Evolutionary conservation across 2,113 vertebrate species (phyloP).

Genomic region (Neolamprologus longior): DNA sequence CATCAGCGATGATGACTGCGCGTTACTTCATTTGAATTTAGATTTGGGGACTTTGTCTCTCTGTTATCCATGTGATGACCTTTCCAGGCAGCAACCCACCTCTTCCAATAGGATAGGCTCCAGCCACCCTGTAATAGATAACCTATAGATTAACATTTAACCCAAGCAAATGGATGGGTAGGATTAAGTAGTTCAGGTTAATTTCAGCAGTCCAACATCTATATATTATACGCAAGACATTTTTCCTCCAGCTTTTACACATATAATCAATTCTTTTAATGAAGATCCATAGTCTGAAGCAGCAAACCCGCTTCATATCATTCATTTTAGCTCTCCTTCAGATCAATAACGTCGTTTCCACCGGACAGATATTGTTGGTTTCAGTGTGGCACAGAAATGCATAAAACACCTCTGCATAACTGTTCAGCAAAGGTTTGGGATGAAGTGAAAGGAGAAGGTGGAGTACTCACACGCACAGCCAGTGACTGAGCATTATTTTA

Average conservation of each 20-base stretch:
- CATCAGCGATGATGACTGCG: background rate
- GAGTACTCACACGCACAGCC: background rate
- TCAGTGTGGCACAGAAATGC: background rate
- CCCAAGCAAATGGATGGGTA: background rate
- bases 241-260: background rate
- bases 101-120: background rate
- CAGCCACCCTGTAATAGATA: background rate
- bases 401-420: background rate
- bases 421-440: background rate
- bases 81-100: background rate
- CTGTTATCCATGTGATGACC: background rate
- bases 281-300: background rate
- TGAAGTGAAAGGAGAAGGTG: background rate
- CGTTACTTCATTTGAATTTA: background rate
- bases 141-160: background rate
- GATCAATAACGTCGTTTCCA: background rate
- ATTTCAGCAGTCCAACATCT: background rate
- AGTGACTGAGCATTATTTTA: slow-evolving; percentile 15
- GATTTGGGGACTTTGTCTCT: background rate
- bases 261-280: background rate
- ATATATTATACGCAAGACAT: background rate
- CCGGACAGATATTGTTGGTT: background rate
- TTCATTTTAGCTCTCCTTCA: background rate
- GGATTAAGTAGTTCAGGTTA: background rate
- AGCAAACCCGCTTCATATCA: background rate